phyloP scores from a whole-genome alignment of 2,113 vertebrate species.

The Naja naja region DNA sequence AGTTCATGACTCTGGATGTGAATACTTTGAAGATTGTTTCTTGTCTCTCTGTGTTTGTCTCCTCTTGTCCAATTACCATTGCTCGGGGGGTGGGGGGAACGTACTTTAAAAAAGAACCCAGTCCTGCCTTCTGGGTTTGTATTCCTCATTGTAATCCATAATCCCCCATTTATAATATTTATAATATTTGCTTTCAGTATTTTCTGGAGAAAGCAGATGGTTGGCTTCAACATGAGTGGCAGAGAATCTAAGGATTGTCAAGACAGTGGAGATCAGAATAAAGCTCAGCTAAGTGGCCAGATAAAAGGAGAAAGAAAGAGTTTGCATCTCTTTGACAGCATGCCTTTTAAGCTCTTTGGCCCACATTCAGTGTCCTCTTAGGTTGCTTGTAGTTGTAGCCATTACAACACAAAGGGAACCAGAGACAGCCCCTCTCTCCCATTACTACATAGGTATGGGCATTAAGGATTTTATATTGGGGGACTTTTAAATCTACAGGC shows the following conservation, averaged over 20 bases:
- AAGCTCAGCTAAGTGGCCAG: not conserved
- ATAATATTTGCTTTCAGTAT: not conserved
- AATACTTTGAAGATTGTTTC: not conserved
- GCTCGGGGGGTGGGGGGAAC: not conserved
- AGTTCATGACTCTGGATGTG: not conserved
- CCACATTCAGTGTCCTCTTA: not conserved
- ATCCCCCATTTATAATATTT: not conserved
- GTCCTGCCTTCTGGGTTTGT: not conserved
- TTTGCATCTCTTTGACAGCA: not conserved
- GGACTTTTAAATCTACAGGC: not conserved
- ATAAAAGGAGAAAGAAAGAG: not conserved
- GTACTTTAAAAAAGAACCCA: not conserved
- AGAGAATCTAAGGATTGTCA: not conserved
- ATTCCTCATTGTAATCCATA: not conserved
- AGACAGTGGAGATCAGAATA: not conserved
- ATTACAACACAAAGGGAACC: not conserved
- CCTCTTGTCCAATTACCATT: not conserved
- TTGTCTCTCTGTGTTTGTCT: not conserved
- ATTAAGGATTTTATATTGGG: not conserved
- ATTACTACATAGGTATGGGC: not conserved
- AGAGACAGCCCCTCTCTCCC: not conserved
- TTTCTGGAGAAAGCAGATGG: not conserved
- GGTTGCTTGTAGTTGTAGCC: not conserved
- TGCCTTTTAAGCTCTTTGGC: constrained; percentile 7
- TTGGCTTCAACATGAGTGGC: not conserved